Base-by-base conservation (phyloP, 2,113 vertebrate species). In the Nannobrachium achirus region DNA sequence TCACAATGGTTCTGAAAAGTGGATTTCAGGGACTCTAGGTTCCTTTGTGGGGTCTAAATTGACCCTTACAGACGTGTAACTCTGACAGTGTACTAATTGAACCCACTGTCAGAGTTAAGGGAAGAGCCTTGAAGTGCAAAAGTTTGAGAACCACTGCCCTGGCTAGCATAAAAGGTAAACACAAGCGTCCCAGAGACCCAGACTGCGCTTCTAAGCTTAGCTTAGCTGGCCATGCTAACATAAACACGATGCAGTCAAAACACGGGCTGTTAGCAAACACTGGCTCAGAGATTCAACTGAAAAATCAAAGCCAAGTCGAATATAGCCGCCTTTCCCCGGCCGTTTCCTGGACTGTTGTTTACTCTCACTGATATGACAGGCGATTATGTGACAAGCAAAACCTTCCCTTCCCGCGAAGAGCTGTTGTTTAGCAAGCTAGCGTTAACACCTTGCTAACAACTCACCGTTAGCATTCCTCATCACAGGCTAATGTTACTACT, bases 241-340 rank as follows among this genome's bases (percentile, higher is more conserved):
- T 88, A 87, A 89, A 91, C 82, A 89, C 55, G 74, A 81, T 89
- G 76, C 77, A 79, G 82, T 86, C 81, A 85, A 85, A 86, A 85
- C 81, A 82, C 71, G 83, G 81, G 70, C 73, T 61, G 85, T 86
- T 90, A 86, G 86, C 88, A 87, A 89, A 86, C 88, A 89, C 84
- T 88, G 85, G 83, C 86, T 8, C n/a, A 25, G 14, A 49, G 51
- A 13, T 75, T 82, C 80, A 81, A 56, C 60, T 61, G 25, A 16
- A 15, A 76, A 63, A 73, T 53, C 50, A 56, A 58, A 60, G 71
- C 65, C 49, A 42, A 49, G 18, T 40, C 55, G 50, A 39, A 39
- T 75, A n/a, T n/a, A n/a, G 8, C 15, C 45, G 56, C 65, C 50
- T 38, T 63, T 52, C 18, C 48, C 45, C 20, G 60, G 10, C 7